Evolutionary conservation across 2,113 vertebrate genomes (phyloP).

Genomic region (Cervus canadensis): DNA sequence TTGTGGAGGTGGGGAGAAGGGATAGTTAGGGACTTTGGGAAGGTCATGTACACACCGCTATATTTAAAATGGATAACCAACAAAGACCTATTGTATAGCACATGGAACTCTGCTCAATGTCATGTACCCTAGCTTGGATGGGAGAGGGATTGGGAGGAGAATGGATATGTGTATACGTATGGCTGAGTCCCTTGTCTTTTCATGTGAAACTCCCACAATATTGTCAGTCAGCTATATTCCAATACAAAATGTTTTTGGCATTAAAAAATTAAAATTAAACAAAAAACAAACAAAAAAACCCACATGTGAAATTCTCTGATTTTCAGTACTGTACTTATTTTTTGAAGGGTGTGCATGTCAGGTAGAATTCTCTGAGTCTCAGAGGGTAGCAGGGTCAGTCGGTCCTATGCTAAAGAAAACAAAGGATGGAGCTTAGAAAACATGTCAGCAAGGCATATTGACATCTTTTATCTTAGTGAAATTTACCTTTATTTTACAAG

Average conservation of each 20-base stretch:
- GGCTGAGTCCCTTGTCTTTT: not conserved
- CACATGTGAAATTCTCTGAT: not conserved
- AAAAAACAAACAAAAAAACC: not conserved
- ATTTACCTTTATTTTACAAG: not conserved
- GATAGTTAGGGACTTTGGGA: not conserved
- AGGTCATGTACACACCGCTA: not conserved
- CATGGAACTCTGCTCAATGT: not conserved
- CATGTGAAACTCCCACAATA: not conserved
- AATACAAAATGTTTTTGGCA: not conserved
- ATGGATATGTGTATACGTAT: too few species aligned
- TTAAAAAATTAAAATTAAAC: not conserved
- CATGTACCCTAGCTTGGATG: not conserved
- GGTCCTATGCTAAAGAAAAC: not conserved
- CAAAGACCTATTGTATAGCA: not conserved
- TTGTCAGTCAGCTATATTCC: not conserved
- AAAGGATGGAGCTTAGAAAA: not conserved
- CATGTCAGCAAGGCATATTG: accelerated
- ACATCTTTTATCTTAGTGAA: not conserved
- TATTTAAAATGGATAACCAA: not conserved
- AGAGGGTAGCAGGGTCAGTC: too few species aligned
- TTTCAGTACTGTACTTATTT: not conserved
- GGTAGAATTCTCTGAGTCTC: not conserved
- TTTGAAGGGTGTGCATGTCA: not conserved
- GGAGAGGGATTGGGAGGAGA: not conserved
- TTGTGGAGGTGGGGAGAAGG: not conserved